phyloP scores from a whole-genome alignment of 2,797 vertebrate species.

The Brachyrhaphis roseni region DNA sequence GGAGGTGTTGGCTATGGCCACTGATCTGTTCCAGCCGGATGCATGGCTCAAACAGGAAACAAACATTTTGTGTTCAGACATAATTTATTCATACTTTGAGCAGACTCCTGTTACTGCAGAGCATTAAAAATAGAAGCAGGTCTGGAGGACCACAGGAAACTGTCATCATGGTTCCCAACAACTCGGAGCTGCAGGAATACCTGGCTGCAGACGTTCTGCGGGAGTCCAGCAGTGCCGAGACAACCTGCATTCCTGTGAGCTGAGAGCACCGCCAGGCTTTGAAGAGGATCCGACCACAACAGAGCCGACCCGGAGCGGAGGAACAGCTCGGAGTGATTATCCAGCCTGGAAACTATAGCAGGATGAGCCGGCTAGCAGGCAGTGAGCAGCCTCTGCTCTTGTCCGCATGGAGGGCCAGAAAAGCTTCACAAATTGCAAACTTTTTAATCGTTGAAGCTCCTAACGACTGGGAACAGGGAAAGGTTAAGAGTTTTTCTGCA shows the following conservation, averaged over 20 bases:
- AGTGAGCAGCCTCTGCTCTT: neutral
- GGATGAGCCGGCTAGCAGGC: neutral
- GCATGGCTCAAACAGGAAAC: conserved; percentile 44
- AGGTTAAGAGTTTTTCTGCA: neutral
- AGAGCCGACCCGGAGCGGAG: conserved; percentile 33
- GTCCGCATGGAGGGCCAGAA: neutral
- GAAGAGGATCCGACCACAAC: conserved; percentile 58
- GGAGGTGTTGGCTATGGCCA: neutral
- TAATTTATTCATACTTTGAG: conserved; percentile 51
- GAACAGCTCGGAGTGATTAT: conserved; percentile 16
- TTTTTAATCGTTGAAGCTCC: neutral
- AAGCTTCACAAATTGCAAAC: neutral
- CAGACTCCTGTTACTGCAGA: conserved; percentile 43
- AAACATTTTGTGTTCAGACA: conserved; percentile 38
- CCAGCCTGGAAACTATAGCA: neutral
- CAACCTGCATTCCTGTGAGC: conserved; percentile 56
- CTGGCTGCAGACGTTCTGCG: conserved; percentile 45
- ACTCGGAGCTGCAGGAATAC: conserved; percentile 2
- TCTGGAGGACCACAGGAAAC: conserved; percentile 48
- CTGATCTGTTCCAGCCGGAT: neutral
- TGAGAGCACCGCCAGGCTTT: conserved; percentile 51
- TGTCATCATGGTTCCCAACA: conserved; percentile 19
- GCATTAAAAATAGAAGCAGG: conserved; percentile 51
- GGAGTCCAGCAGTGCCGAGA: conserved; percentile 38
- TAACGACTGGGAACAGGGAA: neutral